Evolutionary conservation across 23 tunicate genomes (phyloP), one percentile per base, ranked within the genome.

Genomic region (Phallusia fumigata): DNA sequence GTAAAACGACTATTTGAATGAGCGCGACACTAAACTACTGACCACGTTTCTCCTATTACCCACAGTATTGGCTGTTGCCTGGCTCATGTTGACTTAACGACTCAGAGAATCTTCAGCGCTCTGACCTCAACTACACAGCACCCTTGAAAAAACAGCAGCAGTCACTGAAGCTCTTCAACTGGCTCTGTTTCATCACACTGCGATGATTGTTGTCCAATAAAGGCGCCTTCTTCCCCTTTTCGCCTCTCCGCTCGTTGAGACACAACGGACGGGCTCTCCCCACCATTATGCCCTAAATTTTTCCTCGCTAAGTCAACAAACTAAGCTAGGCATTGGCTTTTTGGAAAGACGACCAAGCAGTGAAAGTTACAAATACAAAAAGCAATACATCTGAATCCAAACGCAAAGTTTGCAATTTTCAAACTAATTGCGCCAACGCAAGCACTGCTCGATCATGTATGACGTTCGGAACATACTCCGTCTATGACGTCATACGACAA

Each of bases 181-280:
- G 28, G 69, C 16, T 58, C 69, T 58, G 69, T 58, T 58, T 58
- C 69, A 58, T 58, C 69, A 58, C 69, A 58, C 69, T 58, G 69
- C 69, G 15, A 24, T 58, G 69, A 58, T 58, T 58, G 69, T 58
- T 58, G 69, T 58, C 69, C 69, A 58, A 58, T 58, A 58, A 58
- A 58, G 69, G 69, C 69, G 69, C 69, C 69, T 24, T 40, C 69
- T 22, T 58, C 69, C 69, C 69, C 13, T 58, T 58, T 58, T 58
- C 16, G 26, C 69, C 26, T 22, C 28, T 58, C 15, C 28, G 28
- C 69, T 58, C 69, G 28, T 58, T 58, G 69, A 58, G 69, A 58
- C 69, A 58, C 2, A 11, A 58, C 69, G 28, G 13, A 58, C 69
- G 69, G 16, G 47, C 10, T 40, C 10, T 58, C 69, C 3, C 69